Evolutionary conservation across 1,140 invertebrate genomes (phyloP).

Genomic region (Catajapyx aquilonaris): DNA sequence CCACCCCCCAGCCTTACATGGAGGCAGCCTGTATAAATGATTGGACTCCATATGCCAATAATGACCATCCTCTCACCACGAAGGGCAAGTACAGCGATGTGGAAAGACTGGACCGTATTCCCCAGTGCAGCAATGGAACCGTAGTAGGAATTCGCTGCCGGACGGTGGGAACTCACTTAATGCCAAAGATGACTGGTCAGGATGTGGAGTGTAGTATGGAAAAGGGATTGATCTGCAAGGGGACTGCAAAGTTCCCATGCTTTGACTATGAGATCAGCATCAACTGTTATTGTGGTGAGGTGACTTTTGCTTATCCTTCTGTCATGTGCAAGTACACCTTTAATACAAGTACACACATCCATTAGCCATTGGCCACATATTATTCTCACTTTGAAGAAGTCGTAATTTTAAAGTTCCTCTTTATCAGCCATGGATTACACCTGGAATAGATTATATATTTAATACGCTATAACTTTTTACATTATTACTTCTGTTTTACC

Average conservation of each 20-base stretch:
- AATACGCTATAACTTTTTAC: no score
- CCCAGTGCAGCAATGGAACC: slow-evolving; percentile 25
- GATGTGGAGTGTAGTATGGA: slow-evolving; percentile 50
- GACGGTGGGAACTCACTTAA: slow-evolving; percentile 32
- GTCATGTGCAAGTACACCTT: not conserved
- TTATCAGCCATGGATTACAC: no score
- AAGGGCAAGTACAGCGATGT: slow-evolving; percentile 26
- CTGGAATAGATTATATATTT: no score
- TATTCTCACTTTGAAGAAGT: no score
- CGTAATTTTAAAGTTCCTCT: no score
- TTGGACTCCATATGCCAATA: slow-evolving; percentile 55
- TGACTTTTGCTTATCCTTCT: no score
- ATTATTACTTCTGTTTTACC: no score
- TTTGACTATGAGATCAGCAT: slow-evolving; percentile 50
- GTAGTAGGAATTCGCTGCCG: slow-evolving; percentile 55
- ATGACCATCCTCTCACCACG: slow-evolving; percentile 21
- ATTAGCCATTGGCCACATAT: no score
- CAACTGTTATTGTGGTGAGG: slow-evolving; percentile 35
- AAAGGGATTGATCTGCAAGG: slow-evolving; percentile 40
- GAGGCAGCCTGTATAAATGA: slow-evolving; percentile 31
- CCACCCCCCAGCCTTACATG: slow-evolving; percentile 8
- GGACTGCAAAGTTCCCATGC: slow-evolving; percentile 15
- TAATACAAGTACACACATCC: no score
- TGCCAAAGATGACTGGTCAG: slow-evolving; percentile 41
- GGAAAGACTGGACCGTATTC: slow-evolving; percentile 33